Percentiles rank a stretch among this genome's conserved stretches.
phyloP scores from a whole-genome alignment of 2,888 invertebrate genomes.

The Onchidella celtica region DNA sequence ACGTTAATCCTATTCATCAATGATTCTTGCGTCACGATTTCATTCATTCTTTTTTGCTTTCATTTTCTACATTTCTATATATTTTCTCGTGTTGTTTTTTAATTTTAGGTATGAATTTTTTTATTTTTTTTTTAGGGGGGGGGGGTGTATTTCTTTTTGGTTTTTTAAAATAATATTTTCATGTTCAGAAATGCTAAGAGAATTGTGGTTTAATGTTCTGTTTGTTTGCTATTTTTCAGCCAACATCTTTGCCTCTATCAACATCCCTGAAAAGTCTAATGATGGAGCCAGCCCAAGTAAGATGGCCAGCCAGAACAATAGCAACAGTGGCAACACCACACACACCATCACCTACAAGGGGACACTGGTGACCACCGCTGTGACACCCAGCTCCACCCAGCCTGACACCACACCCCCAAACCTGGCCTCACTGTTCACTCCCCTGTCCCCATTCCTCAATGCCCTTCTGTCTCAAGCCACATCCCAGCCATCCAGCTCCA shows the following conservation, averaged over 20 bases:
- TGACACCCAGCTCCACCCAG: constrained; percentile 74
- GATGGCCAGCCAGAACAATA: constrained; percentile 50
- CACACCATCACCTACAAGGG: constrained; percentile 84
- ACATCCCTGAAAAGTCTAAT: constrained; percentile 70
- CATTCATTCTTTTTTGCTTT: too few relatives aligned
- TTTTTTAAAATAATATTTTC: too few relatives aligned
- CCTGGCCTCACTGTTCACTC: constrained; percentile 71
- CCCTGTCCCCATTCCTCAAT: constrained; percentile 75
- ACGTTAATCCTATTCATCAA: too few relatives aligned
- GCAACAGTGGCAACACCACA: constrained; percentile 59
- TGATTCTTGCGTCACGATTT: too few relatives aligned
- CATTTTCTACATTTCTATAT: too few relatives aligned
- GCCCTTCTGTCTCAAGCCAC: constrained; percentile 73
- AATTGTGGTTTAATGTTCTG: too few relatives aligned
- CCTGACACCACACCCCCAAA: constrained; percentile 61
- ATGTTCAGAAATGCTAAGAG: too few relatives aligned
- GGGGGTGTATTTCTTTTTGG: too few relatives aligned
- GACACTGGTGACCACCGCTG: constrained; percentile 86
- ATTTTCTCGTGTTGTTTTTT: too few relatives aligned
- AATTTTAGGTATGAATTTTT: too few relatives aligned
- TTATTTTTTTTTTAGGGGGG: too few relatives aligned
- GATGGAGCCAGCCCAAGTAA: constrained; percentile 56
- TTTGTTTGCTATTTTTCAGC: constrained; percentile 68
- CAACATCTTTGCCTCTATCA: constrained; percentile 75
- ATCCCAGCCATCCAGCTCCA: constrained; percentile 56